A percentile compares a stretch with the other conserved stretches of the same genome.
Conservation (phyloP, 2,797 vertebrate species). For the Gambusia yucatana region DNA sequence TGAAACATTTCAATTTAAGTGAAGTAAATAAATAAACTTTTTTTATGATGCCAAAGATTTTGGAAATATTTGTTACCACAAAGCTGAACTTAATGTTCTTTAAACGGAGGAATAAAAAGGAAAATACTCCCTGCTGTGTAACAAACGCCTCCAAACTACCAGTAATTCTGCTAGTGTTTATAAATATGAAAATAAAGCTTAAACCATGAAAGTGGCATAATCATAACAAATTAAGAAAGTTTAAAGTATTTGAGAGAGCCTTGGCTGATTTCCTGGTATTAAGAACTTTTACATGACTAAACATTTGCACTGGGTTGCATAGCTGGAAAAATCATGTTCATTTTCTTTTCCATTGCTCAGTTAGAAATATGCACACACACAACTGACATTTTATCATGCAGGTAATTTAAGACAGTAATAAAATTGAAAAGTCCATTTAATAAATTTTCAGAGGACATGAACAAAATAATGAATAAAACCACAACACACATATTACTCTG, state of each 20-base stretch:
- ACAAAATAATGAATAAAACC: not conserved
- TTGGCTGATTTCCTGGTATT: not conserved
- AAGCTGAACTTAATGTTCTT: not conserved
- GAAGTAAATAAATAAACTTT: not conserved
- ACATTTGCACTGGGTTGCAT: not conserved
- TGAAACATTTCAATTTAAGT: slow-evolving; percentile 1
- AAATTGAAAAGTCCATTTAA: not conserved
- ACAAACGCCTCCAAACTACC: not conserved
- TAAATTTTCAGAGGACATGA: not conserved
- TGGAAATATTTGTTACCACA: not conserved
- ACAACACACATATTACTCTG: not conserved
- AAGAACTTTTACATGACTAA: not conserved
- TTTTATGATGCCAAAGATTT: not conserved
- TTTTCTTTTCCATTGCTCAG: not conserved
- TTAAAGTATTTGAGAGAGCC: not conserved
- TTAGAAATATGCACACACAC: not conserved
- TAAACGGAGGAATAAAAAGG: not conserved
- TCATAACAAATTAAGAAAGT: not conserved
- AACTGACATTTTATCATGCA: no score
- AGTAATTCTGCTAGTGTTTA: not conserved
- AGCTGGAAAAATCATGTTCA: not conserved
- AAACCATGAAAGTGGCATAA: not conserved
- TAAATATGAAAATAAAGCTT: not conserved
- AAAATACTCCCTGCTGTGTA: slow-evolving; percentile 1
- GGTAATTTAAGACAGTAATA: not conserved